Evolutionary conservation across 2,888 invertebrate species (phyloP).

Genomic region (Marronus borbonicus): DNA sequence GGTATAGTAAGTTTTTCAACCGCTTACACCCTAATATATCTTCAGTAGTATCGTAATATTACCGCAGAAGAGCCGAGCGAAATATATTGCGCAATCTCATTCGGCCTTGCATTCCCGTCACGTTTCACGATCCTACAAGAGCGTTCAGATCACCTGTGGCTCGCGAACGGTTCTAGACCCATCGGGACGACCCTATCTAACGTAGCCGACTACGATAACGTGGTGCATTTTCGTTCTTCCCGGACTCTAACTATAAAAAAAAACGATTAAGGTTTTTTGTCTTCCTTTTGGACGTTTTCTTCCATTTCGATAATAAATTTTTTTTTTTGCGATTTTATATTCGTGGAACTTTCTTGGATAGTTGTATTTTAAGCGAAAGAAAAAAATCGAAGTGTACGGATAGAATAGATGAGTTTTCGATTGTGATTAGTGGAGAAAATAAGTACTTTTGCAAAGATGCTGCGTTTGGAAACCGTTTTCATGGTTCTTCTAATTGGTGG

Average conservation of each 20-base stretch:
- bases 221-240: neutral
- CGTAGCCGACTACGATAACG: neutral
- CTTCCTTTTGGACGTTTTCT: neutral
- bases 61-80: neutral
- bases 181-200: neutral
- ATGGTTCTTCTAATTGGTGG: neutral
- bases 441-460: neutral
- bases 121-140: neutral
- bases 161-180: neutral
- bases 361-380: neutral
- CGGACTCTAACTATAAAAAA: neutral
- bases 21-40: neutral
- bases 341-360: neutral
- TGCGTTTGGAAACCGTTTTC: neutral
- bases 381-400: neutral
- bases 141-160: slow-evolving; percentile 44
- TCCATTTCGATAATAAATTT: neutral
- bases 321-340: neutral
- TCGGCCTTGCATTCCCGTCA: neutral
- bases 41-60: neutral
- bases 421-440: slow-evolving; percentile 4
- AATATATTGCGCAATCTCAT: slow-evolving; percentile 40
- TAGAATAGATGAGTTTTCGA: slow-evolving; percentile 35
- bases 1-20: neutral
- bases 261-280: neutral